These are phyloP conservation scores for Thalassophryne amazonica DNA, from an alignment of 2,797 vertebrate genomes.

Conservation along the genomic window DNA sequence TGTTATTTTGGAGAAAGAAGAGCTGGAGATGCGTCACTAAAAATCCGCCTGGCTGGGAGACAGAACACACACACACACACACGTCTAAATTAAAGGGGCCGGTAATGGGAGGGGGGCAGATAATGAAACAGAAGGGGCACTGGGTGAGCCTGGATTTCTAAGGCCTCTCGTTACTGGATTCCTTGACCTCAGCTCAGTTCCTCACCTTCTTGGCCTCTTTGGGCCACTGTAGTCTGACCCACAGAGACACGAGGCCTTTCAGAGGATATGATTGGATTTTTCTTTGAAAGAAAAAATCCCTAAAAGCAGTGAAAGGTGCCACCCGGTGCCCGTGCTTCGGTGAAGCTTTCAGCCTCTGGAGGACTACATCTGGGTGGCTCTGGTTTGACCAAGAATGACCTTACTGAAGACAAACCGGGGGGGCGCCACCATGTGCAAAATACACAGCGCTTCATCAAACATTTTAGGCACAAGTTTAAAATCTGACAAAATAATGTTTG, in stretches of 20 bases:
- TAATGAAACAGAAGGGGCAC: conserved; percentile 81
- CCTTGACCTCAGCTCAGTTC: conserved; percentile 53
- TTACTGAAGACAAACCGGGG: no score
- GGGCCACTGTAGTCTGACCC: conserved; percentile 15
- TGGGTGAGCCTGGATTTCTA: conserved; percentile 44
- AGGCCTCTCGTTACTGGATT: conserved; percentile 35
- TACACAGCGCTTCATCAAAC: no score
- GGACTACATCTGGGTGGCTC: conserved; percentile 40
- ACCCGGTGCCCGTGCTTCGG: conserved; percentile 8
- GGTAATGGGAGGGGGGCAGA: conserved; percentile 50
- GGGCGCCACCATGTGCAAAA: no score
- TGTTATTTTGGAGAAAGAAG: conserved; percentile 50
- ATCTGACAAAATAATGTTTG: no score
- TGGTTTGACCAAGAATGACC: conserved; percentile 2
- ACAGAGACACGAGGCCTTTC: conserved; percentile 15
- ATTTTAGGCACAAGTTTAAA: no score
- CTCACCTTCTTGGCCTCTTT: conserved; percentile 24
- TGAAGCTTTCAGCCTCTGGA: conserved; percentile 29
- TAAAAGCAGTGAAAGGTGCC: not conserved
- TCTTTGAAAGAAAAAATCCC: conserved; percentile 1
- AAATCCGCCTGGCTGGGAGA: conserved; percentile 37
- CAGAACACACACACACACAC: conserved; percentile 6
- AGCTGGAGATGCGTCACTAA: conserved; percentile 50
- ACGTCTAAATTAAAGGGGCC: conserved; percentile 63
- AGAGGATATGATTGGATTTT: conserved; percentile 46